phyloP scores from a whole-genome alignment of 1,140 invertebrate genomes.

The Vanessa tameamea region DNA sequence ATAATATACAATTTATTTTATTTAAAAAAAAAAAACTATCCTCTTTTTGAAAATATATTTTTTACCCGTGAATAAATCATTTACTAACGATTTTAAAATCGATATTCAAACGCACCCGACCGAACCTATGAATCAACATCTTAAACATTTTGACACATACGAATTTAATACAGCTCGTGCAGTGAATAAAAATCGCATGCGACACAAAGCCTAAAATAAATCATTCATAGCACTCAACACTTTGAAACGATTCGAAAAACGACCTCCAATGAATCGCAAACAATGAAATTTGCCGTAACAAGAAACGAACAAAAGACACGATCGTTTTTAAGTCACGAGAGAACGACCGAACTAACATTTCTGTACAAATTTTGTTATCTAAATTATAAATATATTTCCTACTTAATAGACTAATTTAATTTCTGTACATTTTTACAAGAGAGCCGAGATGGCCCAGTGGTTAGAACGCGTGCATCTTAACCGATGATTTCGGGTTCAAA shows the following conservation, averaged over 20 bases:
- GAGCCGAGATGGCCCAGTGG: no score
- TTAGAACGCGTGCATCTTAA: no score
- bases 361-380: no score
- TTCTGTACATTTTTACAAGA: no score
- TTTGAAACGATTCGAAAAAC: slow-evolving; percentile 66
- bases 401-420: no score
- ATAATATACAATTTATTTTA: no score
- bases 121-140: slow-evolving; percentile 32
- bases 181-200: slow-evolving; percentile 56
- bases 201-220: slow-evolving; percentile 63
- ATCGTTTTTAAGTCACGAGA: slow-evolving; percentile 40
- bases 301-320: slow-evolving; percentile 62
- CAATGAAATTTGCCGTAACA: slow-evolving; percentile 75
- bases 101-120: neutral
- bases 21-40: no score
- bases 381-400: no score
- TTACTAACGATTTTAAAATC: neutral
- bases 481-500: no score
- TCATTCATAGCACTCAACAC: slow-evolving; percentile 73
- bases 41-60: no score
- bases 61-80: neutral
- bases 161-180: slow-evolving; percentile 46
- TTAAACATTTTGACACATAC: slow-evolving; percentile 57
- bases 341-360: neutral
- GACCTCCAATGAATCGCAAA: slow-evolving; percentile 72